Evolutionary conservation across 2,797 vertebrate species (phyloP), one percentile per base, ranked within the genome.

Genomic region (Helostoma temminkii): DNA sequence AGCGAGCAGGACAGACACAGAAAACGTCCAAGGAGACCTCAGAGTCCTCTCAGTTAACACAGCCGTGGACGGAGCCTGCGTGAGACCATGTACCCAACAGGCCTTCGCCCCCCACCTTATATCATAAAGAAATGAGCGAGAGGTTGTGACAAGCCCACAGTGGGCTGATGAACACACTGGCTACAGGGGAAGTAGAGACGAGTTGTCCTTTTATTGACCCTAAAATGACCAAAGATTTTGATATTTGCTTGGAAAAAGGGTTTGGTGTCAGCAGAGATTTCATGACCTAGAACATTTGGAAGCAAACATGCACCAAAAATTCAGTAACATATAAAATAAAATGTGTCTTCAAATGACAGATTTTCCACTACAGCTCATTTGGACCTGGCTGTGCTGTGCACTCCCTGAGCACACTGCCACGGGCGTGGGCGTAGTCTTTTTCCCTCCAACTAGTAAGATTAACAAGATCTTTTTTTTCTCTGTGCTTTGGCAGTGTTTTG

Each of bases 141-240:
- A 75, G 67, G 52, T 70, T 75, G 64, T 81, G 81, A 81, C 68
- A 56, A 55, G 54, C 43, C 22, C 75, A 42, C 45, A 58, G 68
- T 16, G 28, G 68, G 55, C 52, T 25, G 71, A 66, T 55, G 65
- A 54, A 22, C 37, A 53, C 65, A 22, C 32, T 50, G 5, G 41
- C 46, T 37, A 25, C 34, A 39, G 36, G 63, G 24, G 58, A 39
- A 10, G 9, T 3, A 39, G 34, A 56, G 37, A 59, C 37, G 57
- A 28, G 11, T 43, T 46, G 32, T 50, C 73, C 53, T 62, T 63
- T 64, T 42, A 9, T 32, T 48, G 9, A 62, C 56, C 58, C 11
- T 1, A 5, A 26, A 68, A 50, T 12, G 16, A 71, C 53, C 30
- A 63, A 52, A 48, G 14, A 24, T 34, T 24, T 10, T 5, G 2